phyloP scores from a whole-genome alignment of 2,797 vertebrate genomes.

The Catharus ustulatus region DNA sequence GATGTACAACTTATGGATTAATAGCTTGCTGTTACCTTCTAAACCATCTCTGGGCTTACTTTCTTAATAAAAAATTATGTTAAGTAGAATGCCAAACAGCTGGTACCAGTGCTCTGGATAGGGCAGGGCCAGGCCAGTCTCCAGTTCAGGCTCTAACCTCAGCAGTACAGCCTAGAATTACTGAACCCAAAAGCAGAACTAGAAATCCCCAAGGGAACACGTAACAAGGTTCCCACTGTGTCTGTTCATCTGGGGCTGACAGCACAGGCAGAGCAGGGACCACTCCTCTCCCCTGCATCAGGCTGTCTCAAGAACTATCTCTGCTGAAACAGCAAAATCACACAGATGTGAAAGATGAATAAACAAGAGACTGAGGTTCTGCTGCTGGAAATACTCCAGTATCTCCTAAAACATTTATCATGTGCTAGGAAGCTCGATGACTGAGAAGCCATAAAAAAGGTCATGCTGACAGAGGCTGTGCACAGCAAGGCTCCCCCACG shows the following conservation, averaged over 20 bases:
- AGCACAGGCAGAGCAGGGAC: neutral
- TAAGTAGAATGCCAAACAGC: neutral
- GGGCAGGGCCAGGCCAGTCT: neutral
- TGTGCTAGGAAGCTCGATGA: neutral
- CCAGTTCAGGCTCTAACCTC: neutral
- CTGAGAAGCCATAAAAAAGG: neutral
- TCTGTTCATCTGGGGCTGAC: neutral
- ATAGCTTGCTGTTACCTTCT: neutral
- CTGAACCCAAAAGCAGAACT: neutral
- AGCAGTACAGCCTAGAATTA: neutral
- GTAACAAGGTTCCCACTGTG: neutral
- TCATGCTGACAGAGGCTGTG: neutral
- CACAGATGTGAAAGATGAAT: neutral
- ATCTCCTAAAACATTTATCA: neutral
- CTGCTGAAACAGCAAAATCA: neutral
- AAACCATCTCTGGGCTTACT: neutral
- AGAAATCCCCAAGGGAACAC: neutral
- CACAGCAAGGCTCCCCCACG: neutral
- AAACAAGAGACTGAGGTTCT: neutral
- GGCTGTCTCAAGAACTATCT: neutral
- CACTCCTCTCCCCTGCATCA: neutral
- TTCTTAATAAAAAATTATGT: neutral
- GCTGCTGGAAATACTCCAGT: neutral
- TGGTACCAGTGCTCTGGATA: accelerated
- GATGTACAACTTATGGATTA: neutral